Base-by-base conservation (phyloP, 35 echinoderm and acorn worm genomes). In the Strongylocentrotus purpuratus region DNA sequence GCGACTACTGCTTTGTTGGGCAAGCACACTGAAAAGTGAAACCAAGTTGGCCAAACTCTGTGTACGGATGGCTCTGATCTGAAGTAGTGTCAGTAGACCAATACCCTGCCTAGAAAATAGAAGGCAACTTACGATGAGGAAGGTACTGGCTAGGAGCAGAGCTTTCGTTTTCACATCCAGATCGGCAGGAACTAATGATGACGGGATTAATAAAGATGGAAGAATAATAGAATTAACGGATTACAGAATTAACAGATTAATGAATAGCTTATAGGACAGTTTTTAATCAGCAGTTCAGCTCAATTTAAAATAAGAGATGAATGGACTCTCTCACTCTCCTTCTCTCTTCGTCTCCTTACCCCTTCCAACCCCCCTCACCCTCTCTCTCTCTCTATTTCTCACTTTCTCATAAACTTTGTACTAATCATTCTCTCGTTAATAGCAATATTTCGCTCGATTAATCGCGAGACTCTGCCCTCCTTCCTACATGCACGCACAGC, bases 101-200 rank as follows among this genome's bases (percentile, higher is more conserved):
- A 87, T 32, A 32, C n/a, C n/a, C 86, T 87, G n/a, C 86, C 1
- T 15, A 35, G 1, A 89, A 41, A 20, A 5, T 13, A 33, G 14
- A 31, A 46, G 85, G 28, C 22, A 93, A 96, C 96, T 97, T 95
- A 97, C 96, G 86, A 98, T 98, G 9, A 98, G 60, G 87, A 98
- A 96, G 47, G 95, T 94, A 31, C 95, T 95, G 45, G 95, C 97
- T 18, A 98, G 88, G 4, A 97, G 70, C 6, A 92, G 95, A 2
- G 94, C 97, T 86, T 98, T 98, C 31, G 95, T 88, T 48, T 97
- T 97, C 25, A 98, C 92, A 86, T 98, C 97, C 46, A 98, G 59
- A 46, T 98, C 97, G 85, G 86, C 93, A 14, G 97, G 94, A 70
- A 98, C 95, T 96, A 60, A 28, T 25, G 47, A 78, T 25, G 12